These are phyloP conservation scores for Mycalesis mineus DNA, from an alignment of 2,888 invertebrate genomes.

Conservation along the genomic window DNA sequence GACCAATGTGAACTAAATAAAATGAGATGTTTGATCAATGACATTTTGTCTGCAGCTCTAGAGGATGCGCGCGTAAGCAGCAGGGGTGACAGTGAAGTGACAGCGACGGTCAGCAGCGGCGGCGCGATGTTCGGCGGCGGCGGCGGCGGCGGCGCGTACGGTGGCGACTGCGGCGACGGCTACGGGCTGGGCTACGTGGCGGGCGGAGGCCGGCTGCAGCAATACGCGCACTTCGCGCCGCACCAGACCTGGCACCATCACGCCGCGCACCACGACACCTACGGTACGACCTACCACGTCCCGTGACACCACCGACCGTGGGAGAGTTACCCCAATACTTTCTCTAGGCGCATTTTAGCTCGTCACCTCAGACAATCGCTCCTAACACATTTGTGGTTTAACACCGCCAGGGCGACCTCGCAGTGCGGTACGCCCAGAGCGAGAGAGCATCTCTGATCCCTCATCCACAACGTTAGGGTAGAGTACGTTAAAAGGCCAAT, in stretches of 20 bases:
- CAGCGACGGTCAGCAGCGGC: neutral
- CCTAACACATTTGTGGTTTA: too few relatives aligned
- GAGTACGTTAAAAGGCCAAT: too few relatives aligned
- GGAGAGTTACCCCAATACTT: too few relatives aligned
- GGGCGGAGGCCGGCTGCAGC: slow-evolving; percentile 60
- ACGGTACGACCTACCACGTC: slow-evolving; percentile 52
- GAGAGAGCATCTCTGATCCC: too few relatives aligned
- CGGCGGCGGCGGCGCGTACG: slow-evolving; percentile 41
- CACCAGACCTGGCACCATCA: slow-evolving; percentile 73
- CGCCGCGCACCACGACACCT: slow-evolving; percentile 61
- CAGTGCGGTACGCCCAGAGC: too few relatives aligned
- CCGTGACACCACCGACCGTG: too few relatives aligned
- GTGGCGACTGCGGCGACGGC: slow-evolving; percentile 46
- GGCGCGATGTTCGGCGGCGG: slow-evolving; percentile 35
- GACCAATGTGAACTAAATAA: too few relatives aligned
- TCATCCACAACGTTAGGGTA: too few relatives aligned
- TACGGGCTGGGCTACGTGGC: slow-evolving; percentile 60
- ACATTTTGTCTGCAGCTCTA: neutral
- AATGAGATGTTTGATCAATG: too few relatives aligned
- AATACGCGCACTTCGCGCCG: slow-evolving; percentile 70
- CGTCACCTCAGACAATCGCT: too few relatives aligned
- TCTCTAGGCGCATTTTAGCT: too few relatives aligned
- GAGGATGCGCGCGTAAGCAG: neutral
- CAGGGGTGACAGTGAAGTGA: neutral
- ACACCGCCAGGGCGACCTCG: too few relatives aligned